Percentiles rank a stretch among this genome's conserved stretches.
These are phyloP conservation scores for Poecilia latipinna DNA, from an alignment of 2,113 vertebrate genomes.

Conservation along the genomic window DNA sequence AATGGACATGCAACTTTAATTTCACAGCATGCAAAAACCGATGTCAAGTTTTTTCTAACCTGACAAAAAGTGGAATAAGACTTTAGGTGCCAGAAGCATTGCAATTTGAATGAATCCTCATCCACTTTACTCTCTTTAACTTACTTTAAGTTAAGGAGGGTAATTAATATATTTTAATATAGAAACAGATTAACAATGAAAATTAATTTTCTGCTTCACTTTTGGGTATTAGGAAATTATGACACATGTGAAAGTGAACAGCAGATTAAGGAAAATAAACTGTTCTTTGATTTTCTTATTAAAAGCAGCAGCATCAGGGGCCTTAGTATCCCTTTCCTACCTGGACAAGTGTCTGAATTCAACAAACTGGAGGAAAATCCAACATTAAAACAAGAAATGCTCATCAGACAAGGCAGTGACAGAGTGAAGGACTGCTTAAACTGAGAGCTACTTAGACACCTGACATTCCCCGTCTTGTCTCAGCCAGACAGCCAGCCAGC, in stretches of 20 bases:
- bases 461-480: constrained; percentile 63
- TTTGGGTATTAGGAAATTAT: too few species aligned
- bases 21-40: not conserved
- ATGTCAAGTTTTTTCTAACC: not conserved
- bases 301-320: not conserved
- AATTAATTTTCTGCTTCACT: too few species aligned
- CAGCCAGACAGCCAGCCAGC: constrained; percentile 27
- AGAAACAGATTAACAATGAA: too few species aligned
- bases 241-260: too few species aligned
- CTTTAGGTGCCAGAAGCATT: too few species aligned
- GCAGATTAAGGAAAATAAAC: too few species aligned
- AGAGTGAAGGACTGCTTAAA: constrained; percentile 22
- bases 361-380: constrained; percentile 6
- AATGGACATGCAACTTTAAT: not conserved
- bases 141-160: too few species aligned
- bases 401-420: constrained; percentile 50
- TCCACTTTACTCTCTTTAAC: too few species aligned
- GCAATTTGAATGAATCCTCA: too few species aligned
- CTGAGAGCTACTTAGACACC: constrained; percentile 44
- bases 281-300: too few species aligned
- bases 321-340: constrained; percentile 19
- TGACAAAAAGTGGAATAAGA: too few species aligned
- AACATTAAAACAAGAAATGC: constrained; percentile 18
- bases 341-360: constrained; percentile 5
- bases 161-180: too few species aligned